A percentile compares a stretch with the other conserved stretches of the same genome.
Conservation (phyloP, 2,797 vertebrate genomes). For the Melanogrammus aeglefinus region DNA sequence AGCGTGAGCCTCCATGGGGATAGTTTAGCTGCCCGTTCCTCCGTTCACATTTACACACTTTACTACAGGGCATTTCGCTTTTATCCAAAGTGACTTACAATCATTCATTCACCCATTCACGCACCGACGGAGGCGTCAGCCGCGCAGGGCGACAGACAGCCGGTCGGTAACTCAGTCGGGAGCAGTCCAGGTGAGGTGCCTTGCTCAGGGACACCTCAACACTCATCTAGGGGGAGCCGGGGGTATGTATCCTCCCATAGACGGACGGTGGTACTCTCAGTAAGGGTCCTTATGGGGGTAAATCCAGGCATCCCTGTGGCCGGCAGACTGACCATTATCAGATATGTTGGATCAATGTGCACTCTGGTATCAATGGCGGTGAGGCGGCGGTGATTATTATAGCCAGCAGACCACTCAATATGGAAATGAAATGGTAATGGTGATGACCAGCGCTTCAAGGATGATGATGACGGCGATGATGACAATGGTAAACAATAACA, state of each 20-base stretch:
- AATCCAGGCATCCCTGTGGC: slow-evolving; percentile 20
- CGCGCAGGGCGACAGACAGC: too few relatives aligned
- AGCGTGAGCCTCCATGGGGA: too few relatives aligned
- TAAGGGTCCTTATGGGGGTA: not conserved
- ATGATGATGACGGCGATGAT: slow-evolving; percentile 18
- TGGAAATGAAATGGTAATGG: slow-evolving; percentile 31
- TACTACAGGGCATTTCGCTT: too few relatives aligned
- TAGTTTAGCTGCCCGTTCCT: too few relatives aligned
- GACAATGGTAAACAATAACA: not conserved
- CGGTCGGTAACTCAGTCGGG: too few relatives aligned
- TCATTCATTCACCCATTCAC: too few relatives aligned
- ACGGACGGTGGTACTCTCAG: not conserved
- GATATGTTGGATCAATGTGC: slow-evolving; percentile 17
- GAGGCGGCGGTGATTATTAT: slow-evolving; percentile 16
- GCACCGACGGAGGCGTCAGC: too few relatives aligned
- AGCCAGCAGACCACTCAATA: slow-evolving; percentile 29
- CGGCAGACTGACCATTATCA: slow-evolving; percentile 24
- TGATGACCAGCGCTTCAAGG: slow-evolving; percentile 16
- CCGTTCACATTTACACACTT: too few relatives aligned
- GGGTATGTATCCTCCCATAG: slow-evolving; percentile 10
- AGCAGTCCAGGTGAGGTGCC: too few relatives aligned
- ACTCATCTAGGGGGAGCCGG: not conserved
- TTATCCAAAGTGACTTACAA: too few relatives aligned
- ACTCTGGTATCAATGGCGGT: slow-evolving; percentile 29
- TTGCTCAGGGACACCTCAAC: too few relatives aligned